Evolutionary conservation across 2,797 vertebrate species (phyloP).

Genomic region (Heteromormyrus szaboi): DNA sequence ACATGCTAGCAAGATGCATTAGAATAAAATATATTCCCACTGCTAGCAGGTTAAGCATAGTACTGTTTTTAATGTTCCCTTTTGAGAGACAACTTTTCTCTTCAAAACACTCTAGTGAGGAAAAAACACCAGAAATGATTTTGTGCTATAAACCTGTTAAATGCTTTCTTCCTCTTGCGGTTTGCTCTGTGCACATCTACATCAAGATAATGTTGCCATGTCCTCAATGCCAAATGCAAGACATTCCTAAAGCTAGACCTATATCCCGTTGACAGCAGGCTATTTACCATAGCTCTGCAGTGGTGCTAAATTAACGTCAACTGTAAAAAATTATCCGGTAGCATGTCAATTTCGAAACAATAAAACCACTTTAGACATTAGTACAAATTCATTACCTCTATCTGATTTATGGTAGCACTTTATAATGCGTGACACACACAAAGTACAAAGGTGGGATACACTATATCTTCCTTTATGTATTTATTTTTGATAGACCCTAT

Average conservation of each 20-base stretch:
- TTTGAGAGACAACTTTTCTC: neutral
- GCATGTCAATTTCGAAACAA: neutral
- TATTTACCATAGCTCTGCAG: neutral
- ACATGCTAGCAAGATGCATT: neutral
- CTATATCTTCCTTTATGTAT: neutral
- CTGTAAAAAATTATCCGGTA: neutral
- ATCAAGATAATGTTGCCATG: neutral
- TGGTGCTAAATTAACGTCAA: neutral
- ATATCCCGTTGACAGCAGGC: neutral
- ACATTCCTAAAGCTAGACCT: neutral
- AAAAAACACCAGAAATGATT: neutral
- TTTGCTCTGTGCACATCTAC: neutral
- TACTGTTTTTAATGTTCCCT: neutral
- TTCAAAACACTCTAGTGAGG: neutral
- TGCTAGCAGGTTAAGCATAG: neutral
- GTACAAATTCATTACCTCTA: neutral
- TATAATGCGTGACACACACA: neutral
- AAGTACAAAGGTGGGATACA: neutral
- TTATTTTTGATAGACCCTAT: neutral
- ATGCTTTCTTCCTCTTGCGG: neutral
- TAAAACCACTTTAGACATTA: slow-evolving; percentile 2
- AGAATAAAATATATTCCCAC: neutral
- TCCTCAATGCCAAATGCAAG: neutral
- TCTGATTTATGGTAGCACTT: neutral
- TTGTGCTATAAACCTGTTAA: neutral